A percentile compares a stretch with the other conserved stretches of the same genome.
phyloP scores from a whole-genome alignment of 2,113 vertebrate species.

The Rhipidura dahli region DNA sequence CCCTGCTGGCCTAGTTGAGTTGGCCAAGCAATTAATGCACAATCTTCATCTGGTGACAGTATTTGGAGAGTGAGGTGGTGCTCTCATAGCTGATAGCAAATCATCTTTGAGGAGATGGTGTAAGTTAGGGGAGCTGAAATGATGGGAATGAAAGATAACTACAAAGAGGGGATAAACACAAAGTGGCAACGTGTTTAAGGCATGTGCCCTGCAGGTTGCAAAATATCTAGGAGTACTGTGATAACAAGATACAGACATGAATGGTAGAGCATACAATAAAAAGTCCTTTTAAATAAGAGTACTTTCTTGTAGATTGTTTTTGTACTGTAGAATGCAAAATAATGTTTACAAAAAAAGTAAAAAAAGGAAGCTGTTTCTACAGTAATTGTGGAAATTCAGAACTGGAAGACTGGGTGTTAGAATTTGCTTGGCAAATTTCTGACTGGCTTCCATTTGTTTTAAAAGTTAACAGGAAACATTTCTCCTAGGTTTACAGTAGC shows the following conservation, averaged over 20 bases:
- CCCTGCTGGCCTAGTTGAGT: neutral
- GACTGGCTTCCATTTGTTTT: neutral
- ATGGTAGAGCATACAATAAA: neutral
- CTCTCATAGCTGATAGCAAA: neutral
- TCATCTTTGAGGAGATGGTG: neutral
- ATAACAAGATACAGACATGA: neutral
- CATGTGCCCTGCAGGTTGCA: neutral
- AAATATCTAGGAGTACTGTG: neutral
- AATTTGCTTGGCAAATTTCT: neutral
- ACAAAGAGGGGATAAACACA: neutral
- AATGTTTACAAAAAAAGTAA: neutral
- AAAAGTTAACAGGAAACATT: neutral
- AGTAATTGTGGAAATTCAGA: neutral
- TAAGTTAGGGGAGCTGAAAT: neutral
- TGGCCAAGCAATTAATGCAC: neutral
- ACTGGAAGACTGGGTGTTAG: neutral
- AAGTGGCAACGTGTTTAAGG: neutral
- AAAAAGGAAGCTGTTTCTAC: neutral
- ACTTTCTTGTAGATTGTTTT: neutral
- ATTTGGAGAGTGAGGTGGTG: neutral
- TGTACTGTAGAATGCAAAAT: neutral
- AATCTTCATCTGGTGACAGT: neutral
- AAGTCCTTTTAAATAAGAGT: neutral
- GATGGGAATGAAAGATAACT: neutral
- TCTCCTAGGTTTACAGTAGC: neutral